Conservation (phyloP, 2,797 vertebrate species). For the Peromyscus attwateri region DNA sequence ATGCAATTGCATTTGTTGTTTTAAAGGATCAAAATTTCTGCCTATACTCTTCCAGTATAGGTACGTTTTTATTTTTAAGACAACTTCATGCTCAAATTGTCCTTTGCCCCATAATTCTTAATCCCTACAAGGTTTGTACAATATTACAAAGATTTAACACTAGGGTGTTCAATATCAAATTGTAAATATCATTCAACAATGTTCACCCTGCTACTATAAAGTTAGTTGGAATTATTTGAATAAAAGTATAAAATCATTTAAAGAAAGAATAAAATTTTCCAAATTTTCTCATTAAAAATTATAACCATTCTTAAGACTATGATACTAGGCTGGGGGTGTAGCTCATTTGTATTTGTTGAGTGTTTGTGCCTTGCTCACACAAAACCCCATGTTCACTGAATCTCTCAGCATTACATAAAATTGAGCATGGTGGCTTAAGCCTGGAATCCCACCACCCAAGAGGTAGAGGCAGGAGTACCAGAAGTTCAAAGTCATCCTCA, state of each 20-base stretch:
- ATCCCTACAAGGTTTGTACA: not conserved
- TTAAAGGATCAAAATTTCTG: constrained; percentile 30
- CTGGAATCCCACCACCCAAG: not conserved
- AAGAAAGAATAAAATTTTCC: constrained; percentile 10
- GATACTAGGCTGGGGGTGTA: not conserved
- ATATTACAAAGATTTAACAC: not conserved
- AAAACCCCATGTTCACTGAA: not conserved
- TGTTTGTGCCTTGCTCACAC: too few relatives aligned
- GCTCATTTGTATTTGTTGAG: not conserved
- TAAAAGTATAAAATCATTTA: not conserved
- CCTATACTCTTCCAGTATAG: not conserved
- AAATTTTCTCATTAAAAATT: not conserved
- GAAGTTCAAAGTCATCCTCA: not conserved
- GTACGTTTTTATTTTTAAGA: constrained; percentile 41
- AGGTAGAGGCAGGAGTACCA: not conserved
- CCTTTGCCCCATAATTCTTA: not conserved
- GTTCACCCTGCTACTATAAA: not conserved
- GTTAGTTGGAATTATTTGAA: not conserved
- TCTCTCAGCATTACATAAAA: not conserved
- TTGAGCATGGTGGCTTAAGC: not conserved
- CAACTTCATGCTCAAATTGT: not conserved
- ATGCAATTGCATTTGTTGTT: constrained; percentile 15
- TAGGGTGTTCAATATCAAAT: not conserved
- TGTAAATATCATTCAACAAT: not conserved
- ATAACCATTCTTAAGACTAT: not conserved